phyloP scores from a whole-genome alignment of 2,113 vertebrate genomes.

The Hemiprocne comata region DNA sequence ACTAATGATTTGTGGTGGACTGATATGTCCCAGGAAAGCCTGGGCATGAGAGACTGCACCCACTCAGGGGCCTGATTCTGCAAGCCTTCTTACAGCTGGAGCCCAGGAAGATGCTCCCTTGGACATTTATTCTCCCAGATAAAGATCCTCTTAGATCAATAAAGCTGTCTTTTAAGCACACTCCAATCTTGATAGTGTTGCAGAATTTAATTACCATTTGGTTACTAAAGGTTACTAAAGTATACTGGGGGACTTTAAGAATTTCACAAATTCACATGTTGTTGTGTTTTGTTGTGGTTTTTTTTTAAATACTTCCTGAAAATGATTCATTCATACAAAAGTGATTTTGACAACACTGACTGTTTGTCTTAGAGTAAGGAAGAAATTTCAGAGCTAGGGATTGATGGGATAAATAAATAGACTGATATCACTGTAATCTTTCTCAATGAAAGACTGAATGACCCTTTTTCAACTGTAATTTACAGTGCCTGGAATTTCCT shows the following conservation, averaged over 20 bases:
- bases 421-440: not conserved
- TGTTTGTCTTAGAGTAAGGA: not conserved
- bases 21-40: not conserved
- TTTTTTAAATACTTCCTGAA: not conserved
- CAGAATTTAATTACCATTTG: not conserved
- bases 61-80: not conserved
- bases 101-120: not conserved
- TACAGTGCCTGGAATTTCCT: not conserved
- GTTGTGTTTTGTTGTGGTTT: not conserved
- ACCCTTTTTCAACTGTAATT: not conserved
- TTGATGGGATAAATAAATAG: not conserved
- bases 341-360: not conserved
- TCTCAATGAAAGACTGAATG: not conserved
- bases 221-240: not conserved
- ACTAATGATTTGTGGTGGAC: not conserved
- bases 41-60: not conserved
- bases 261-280: not conserved
- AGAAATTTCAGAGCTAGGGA: not conserved
- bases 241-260: not conserved
- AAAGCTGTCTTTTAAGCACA: not conserved
- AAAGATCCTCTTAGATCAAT: not conserved
- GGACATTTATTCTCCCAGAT: not conserved
- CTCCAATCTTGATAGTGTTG: not conserved
- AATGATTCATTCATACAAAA: not conserved
- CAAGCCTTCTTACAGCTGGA: not conserved